Conservation (phyloP, 2,797 vertebrate genomes). For the Phoxinus dragarum region DNA sequence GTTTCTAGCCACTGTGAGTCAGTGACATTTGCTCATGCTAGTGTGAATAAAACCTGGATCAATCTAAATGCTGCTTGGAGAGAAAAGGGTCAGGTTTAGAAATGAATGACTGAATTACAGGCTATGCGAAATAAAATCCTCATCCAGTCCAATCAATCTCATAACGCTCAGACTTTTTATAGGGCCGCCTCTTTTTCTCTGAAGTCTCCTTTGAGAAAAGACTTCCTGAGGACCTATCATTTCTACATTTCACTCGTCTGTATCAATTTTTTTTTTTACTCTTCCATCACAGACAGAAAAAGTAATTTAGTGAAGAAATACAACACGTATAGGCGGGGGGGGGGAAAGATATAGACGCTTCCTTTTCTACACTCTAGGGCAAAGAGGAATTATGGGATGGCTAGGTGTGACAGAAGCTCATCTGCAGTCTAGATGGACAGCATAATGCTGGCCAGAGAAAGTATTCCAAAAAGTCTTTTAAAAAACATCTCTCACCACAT, state of each 20-base stretch:
- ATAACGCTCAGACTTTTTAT: conserved; percentile 44
- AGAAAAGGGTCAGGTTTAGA: conserved; percentile 34
- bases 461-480: conserved; percentile 47
- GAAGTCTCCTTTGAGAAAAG: conserved; percentile 47
- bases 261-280: conserved; percentile 69
- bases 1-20: conserved; percentile 11
- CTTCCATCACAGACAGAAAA: conserved; percentile 72
- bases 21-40: conserved; percentile 37
- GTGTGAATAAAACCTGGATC: conserved; percentile 32
- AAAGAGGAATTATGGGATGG: conserved; percentile 61
- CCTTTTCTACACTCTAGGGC: conserved; percentile 54
- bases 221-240: conserved; percentile 62
- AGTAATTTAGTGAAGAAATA: conserved; percentile 77
- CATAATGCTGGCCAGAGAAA: conserved; percentile 45
- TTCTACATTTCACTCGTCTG: conserved; percentile 72
- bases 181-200: conserved; percentile 32
- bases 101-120: conserved; percentile 46
- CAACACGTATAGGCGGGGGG: conserved; percentile 64
- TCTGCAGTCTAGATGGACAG: conserved; percentile 59
- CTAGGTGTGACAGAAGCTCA: conserved; percentile 65
- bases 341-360: conserved; percentile 76
- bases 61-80: conserved; percentile 11
- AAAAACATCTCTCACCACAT: conserved; percentile 52
- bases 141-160: conserved; percentile 49
- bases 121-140: conserved; percentile 36